These are phyloP conservation scores for Trichogramma dendrolimi DNA, from an alignment of 2,888 invertebrate species.

Conservation along the genomic window DNA sequence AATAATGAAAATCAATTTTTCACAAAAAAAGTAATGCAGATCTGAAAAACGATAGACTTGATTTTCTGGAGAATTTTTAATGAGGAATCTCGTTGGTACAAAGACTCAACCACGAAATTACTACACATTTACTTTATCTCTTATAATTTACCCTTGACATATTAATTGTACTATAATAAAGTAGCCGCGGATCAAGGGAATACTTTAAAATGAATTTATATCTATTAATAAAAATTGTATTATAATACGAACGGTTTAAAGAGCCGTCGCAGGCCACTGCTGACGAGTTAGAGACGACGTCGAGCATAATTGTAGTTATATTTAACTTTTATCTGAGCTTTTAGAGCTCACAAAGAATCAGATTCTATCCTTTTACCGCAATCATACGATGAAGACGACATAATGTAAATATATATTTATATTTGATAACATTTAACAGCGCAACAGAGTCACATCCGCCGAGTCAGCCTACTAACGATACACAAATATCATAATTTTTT, in stretches of 20 bases:
- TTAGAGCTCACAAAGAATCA: too few relatives aligned
- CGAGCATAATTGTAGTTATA: too few relatives aligned
- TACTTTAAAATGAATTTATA: too few relatives aligned
- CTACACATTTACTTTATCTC: conserved; percentile 30
- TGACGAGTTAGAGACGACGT: too few relatives aligned
- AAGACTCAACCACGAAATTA: conserved; percentile 15
- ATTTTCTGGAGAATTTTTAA: conserved; percentile 20
- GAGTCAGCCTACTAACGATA: conserved; percentile 38
- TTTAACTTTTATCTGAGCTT: too few relatives aligned
- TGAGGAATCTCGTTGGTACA: neutral
- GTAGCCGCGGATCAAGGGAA: conserved; percentile 23
- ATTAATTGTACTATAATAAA: conserved; percentile 19
- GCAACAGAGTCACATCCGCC: conserved; percentile 27
- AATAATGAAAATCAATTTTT: conserved; percentile 19
- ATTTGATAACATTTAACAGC: conserved; percentile 12
- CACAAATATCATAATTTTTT: conserved; percentile 40
- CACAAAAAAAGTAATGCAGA: conserved; percentile 23
- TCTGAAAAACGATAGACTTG: conserved; percentile 9
- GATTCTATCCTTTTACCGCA: neutral
- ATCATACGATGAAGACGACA: neutral
- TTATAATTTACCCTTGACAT: neutral
- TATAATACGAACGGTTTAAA: too few relatives aligned
- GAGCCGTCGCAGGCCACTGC: too few relatives aligned
- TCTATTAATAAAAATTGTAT: too few relatives aligned
- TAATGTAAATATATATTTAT: neutral